Base-by-base conservation (phyloP, 2,888 invertebrate species). In the Ecliptopera silaceata region DNA sequence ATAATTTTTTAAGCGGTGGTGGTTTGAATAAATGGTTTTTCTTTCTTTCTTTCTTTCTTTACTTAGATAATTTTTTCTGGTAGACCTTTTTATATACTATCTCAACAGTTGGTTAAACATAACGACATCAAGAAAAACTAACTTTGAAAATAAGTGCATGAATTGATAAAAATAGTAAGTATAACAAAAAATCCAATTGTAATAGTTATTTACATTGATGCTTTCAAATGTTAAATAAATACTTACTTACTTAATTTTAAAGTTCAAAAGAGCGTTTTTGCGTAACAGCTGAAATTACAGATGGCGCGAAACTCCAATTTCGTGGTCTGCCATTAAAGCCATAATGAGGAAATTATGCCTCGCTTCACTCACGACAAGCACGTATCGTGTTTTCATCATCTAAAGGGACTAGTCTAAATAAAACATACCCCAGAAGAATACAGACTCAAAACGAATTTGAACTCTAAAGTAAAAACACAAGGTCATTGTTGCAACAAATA, bases 311-410 rank as follows among this genome's bases (percentile, higher is more conserved):
- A 79, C 77, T 72, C 73, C 79, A 83, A 83, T 84, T 82, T 74
- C 68, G 65, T 75, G 74, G 77, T 72, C 69, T 68, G 65, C 79
- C 70, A 84, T 86, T 84, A 86, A 75, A 63, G 70, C 66, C 60
- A 75, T 85, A 82, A 85, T 84, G 78, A 83, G 77, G 65, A 71
- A 79, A 85, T 84, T 82, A 82, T 83, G 74, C 77, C 75, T 70
- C 61, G 64, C 70, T 70, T 69, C 66, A 68, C 66, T 71, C 63
- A 61, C 48, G 65, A 62, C 59, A 61, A 60, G 64, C 83, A 79
- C 79, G 80, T 80, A 75, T 77, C 71, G 68, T 68, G 71, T 82
- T 83, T 82, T 82, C 82, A 86, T 83, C 80, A 80, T 81, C 56
- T 72, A 70, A 73, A 76, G 69, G 69, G 65, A 60, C 70, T 59